Percentiles rank a stretch among this genome's conserved stretches.
Evolutionary conservation across 2,797 vertebrate genomes (phyloP).

Genomic region (Macrochelys suwanniensis): DNA sequence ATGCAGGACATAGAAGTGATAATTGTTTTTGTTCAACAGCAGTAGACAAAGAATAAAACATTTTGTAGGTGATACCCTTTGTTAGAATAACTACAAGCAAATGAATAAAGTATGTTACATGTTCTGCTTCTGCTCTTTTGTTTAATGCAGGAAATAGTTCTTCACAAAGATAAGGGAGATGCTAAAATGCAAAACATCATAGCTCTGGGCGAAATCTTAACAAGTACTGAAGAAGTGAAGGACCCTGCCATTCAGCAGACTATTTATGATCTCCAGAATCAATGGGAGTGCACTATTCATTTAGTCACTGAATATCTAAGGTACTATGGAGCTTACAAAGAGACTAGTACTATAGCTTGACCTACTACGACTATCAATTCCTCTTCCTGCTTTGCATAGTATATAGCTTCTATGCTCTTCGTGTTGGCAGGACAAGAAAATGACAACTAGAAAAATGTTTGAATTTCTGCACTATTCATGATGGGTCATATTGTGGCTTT

Average conservation of each 20-base stretch:
- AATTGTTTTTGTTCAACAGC: background rate
- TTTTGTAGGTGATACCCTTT: background rate
- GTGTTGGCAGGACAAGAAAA: background rate
- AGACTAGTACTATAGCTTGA: background rate
- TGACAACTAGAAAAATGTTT: background rate
- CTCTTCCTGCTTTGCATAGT: background rate
- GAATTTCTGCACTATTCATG: background rate
- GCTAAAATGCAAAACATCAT: slow-evolving; percentile 82
- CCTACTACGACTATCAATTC: background rate
- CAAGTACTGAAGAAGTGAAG: slow-evolving; percentile 59
- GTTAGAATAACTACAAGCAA: background rate
- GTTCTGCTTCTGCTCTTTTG: slow-evolving; percentile 21
- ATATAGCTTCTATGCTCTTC: background rate
- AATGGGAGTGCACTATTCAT: slow-evolving; percentile 72
- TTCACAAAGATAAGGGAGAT: slow-evolving; percentile 82
- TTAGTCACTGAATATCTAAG: slow-evolving; percentile 71
- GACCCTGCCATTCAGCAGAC: slow-evolving; percentile 27
- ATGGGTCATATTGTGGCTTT: background rate
- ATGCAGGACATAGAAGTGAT: background rate
- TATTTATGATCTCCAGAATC: slow-evolving; percentile 69
- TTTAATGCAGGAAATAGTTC: slow-evolving; percentile 82
- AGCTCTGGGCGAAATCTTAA: slow-evolving; percentile 80
- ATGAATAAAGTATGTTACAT: background rate
- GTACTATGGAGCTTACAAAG: slow-evolving; percentile 65
- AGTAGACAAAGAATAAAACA: background rate